These are phyloP conservation scores for Centruroides vittatus DNA, from an alignment of 1,140 invertebrate genomes.

Conservation along the genomic window DNA sequence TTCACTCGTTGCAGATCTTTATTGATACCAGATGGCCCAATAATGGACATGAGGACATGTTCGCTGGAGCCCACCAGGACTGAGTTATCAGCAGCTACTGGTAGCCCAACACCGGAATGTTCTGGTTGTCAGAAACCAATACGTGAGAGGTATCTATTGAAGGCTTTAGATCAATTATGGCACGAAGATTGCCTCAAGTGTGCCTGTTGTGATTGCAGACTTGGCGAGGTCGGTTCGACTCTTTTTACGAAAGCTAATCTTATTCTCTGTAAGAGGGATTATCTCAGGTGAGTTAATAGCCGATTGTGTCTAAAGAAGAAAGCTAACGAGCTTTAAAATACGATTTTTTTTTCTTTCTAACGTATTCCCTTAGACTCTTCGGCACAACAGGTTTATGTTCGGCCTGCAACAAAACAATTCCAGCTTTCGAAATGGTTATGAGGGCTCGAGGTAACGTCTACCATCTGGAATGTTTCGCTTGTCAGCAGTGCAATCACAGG, in stretches of 20 bases:
- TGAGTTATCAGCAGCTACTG: not conserved
- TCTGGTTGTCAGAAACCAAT: conserved; percentile 37
- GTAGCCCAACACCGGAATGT: conserved; percentile 23
- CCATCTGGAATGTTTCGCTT: conserved; percentile 91
- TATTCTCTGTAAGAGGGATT: conserved; percentile 85
- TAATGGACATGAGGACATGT: too few relatives aligned
- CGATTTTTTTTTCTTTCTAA: not conserved
- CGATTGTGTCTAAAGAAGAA: too few relatives aligned
- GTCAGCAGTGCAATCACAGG: conserved; percentile 93
- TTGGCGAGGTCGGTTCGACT: conserved; percentile 82
- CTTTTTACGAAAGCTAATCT: conserved; percentile 84
- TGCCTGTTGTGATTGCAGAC: conserved; percentile 77
- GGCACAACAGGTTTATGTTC: conserved; percentile 83
- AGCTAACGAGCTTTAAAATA: too few relatives aligned
- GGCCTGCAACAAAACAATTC: conserved; percentile 84
- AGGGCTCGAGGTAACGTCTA: conserved; percentile 84
- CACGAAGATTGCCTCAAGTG: conserved; percentile 91
- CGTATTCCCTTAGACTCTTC: conserved; percentile 51
- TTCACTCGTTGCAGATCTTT: too few relatives aligned
- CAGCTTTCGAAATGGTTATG: conserved; percentile 96
- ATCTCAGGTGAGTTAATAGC: conserved; percentile 54
- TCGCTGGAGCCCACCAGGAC: too few relatives aligned
- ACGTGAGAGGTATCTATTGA: conserved; percentile 31
- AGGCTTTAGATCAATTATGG: conserved; percentile 73
- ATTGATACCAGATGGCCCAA: too few relatives aligned